These are phyloP conservation scores for Megalonaias nervosa DNA, from an alignment of 1,140 invertebrate species.

Conservation along the genomic window DNA sequence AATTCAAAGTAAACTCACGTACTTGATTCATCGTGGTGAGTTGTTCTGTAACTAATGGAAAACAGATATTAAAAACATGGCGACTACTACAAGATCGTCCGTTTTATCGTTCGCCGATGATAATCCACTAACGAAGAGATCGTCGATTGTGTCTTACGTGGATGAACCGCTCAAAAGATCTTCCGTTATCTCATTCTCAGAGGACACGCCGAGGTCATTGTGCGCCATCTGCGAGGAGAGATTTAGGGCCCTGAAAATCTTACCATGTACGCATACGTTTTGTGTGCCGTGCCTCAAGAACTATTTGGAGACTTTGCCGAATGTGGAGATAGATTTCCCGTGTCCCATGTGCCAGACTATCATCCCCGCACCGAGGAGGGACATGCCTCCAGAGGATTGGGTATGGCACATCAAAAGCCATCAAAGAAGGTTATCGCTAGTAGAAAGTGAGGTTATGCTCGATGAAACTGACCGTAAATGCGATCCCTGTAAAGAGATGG, in stretches of 20 bases:
- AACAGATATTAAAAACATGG: too few relatives aligned
- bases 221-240: conserved; percentile 24
- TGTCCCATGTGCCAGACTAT: conserved; percentile 21
- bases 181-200: too few relatives aligned
- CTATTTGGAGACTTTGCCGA: conserved; percentile 8
- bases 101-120: too few relatives aligned
- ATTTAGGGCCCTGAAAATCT: conserved; percentile 16
- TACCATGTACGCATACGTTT: conserved; percentile 25
- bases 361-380: conserved; percentile 1
- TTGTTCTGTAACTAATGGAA: too few relatives aligned
- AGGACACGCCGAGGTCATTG: too few relatives aligned
- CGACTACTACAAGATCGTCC: too few relatives aligned
- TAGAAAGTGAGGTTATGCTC: conserved; percentile 15
- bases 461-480: conserved; percentile 23
- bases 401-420: conserved; percentile 22
- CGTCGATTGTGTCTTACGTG: too few relatives aligned
- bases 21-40: too few relatives aligned
- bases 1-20: too few relatives aligned
- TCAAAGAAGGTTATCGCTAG: background rate
- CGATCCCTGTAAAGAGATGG: conserved; percentile 22
- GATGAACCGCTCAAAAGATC: too few relatives aligned
- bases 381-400: conserved; percentile 23
- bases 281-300: conserved; percentile 14
- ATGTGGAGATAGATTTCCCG: background rate
- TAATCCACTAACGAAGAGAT: too few relatives aligned